phyloP scores from a whole-genome alignment of 2,113 vertebrate species.

The Tursiops truncatus region DNA sequence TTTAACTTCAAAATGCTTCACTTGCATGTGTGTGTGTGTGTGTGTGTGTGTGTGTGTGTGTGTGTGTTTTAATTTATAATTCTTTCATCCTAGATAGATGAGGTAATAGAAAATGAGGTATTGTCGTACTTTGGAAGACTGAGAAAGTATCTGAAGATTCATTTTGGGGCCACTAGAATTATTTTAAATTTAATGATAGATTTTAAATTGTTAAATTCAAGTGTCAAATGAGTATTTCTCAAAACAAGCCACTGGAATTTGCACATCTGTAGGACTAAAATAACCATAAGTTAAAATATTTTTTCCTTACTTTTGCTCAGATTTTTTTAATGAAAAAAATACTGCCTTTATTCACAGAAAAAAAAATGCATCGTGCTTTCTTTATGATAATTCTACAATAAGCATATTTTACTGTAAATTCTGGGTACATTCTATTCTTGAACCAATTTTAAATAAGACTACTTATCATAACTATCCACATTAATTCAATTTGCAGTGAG shows the following conservation, averaged over 20 bases:
- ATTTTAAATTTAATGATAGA: background rate
- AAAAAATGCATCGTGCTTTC: background rate
- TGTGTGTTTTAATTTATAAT: background rate
- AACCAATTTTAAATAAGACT: background rate
- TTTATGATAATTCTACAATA: background rate
- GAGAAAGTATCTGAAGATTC: background rate
- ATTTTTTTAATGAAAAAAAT: background rate
- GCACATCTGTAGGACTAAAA: background rate
- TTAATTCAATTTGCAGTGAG: background rate
- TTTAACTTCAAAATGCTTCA: constrained; percentile 25
- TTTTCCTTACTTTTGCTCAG: background rate
- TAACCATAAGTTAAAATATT: background rate
- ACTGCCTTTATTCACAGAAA: background rate
- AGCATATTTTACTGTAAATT: background rate
- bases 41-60: background rate
- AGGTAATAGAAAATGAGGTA: background rate
- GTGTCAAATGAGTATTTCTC: background rate
- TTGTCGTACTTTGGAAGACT: background rate
- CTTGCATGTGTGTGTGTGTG: background rate
- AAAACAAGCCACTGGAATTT: background rate
- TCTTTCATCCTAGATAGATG: background rate
- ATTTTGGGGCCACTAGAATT: background rate
- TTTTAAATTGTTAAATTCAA: constrained; percentile 7
- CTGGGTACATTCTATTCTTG: background rate
- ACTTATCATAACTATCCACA: background rate